phyloP scores from a whole-genome alignment of 2,113 vertebrate species.

The Gavia stellata region DNA sequence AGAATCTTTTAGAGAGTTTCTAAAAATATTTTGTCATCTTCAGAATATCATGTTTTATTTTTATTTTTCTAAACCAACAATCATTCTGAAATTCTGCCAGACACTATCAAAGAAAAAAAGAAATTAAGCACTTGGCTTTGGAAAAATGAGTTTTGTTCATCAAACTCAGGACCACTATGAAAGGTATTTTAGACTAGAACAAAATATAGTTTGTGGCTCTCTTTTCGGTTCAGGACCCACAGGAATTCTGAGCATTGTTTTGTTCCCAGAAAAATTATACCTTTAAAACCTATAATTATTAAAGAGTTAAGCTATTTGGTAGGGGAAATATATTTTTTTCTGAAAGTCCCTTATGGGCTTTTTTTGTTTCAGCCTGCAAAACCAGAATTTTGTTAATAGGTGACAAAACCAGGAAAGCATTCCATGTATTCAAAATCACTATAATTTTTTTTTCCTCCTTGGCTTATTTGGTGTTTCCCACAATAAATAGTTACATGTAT shows the following conservation, averaged over 20 bases:
- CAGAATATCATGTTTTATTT: background rate
- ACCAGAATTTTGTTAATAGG: background rate
- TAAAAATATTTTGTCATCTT: background rate
- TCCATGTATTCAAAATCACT: background rate
- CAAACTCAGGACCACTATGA: background rate
- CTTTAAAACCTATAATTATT: background rate
- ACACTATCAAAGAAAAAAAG: background rate
- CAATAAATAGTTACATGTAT: background rate
- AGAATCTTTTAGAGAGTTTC: background rate
- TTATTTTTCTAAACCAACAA: background rate
- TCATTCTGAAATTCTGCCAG: background rate
- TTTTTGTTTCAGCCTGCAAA: background rate
- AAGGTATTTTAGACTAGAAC: background rate
- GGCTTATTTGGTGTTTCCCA: background rate
- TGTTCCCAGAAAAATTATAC: background rate
- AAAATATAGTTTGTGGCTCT: background rate
- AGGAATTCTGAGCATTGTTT: background rate
- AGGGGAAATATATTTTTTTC: background rate
- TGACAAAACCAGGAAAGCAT: background rate
- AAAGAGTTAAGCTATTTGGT: background rate
- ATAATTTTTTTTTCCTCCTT: background rate
- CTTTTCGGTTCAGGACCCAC: background rate
- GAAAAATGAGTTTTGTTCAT: background rate
- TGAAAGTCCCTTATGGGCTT: rapidly evolving
- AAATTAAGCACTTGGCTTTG: background rate